Evolutionary conservation across 30 jellyfish, hydroid and myxozoan species (phyloP).

Genomic region (Hydractinia symbiolongicarpus): DNA sequence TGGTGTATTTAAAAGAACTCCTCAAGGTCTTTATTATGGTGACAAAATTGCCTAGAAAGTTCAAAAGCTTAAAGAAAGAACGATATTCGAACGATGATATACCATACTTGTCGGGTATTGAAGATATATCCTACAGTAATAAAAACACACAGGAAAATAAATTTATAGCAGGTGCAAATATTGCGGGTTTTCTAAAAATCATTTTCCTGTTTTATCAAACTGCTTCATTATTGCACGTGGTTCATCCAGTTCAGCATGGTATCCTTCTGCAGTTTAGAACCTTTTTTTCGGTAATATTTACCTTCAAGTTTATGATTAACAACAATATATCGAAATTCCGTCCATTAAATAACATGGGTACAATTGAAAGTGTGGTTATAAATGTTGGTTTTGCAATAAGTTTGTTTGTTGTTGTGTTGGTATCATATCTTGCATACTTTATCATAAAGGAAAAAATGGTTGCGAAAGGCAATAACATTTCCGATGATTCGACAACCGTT

Average conservation of each 20-base stretch:
- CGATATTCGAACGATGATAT: neutral
- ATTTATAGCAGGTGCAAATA: neutral
- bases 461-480: too few species aligned
- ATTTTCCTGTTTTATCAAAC: slow-evolving; percentile 5
- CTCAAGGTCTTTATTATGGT: neutral
- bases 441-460: neutral
- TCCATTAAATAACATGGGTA: neutral
- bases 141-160: neutral
- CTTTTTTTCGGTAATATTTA: neutral
- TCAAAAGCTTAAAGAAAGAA: neutral
- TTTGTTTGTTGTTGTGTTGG: neutral
- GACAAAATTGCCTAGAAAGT: neutral
- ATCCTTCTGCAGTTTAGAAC: neutral
- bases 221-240: slow-evolving; percentile 5
- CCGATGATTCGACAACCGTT: too few species aligned
- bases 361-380: neutral
- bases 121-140: neutral
- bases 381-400: neutral
- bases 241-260: neutral
- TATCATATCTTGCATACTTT: neutral
- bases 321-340: neutral
- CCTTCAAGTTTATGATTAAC: neutral
- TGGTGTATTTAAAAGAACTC: neutral
- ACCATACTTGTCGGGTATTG: neutral
- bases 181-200: neutral